Conservation (phyloP, 2,797 vertebrate species). For the Carapus acus region DNA sequence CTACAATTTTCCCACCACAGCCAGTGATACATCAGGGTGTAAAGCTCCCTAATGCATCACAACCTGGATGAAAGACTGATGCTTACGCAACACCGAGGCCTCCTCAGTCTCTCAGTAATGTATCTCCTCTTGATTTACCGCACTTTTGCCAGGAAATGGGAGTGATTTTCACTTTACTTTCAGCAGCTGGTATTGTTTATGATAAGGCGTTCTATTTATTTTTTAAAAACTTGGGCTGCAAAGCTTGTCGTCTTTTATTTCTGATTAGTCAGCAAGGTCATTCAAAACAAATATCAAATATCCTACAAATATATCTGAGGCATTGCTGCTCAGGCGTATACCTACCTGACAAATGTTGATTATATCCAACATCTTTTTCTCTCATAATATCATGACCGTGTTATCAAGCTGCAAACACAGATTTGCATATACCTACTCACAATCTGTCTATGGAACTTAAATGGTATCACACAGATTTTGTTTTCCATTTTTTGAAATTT, state of each 20-base stretch:
- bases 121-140: slow-evolving; percentile 24
- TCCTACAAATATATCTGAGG: slow-evolving; percentile 19
- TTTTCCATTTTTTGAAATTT: too few species aligned
- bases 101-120: slow-evolving; percentile 18
- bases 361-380: too few species aligned
- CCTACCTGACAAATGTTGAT: too few species aligned
- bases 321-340: slow-evolving; percentile 19
- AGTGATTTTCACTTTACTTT: slow-evolving; percentile 10
- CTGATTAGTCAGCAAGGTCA: slow-evolving; percentile 48
- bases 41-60: slow-evolving; percentile 15
- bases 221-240: too few species aligned
- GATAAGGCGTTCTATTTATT: slow-evolving; percentile 32
- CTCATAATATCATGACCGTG: too few species aligned
- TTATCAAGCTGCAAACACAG: too few species aligned
- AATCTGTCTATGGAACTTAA: too few species aligned
- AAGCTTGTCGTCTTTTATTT: slow-evolving; percentile 50
- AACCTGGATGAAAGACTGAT: slow-evolving; percentile 25
- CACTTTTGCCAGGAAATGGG: slow-evolving; percentile 13
- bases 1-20: slow-evolving; percentile 11
- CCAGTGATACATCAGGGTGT: not conserved
- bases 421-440: too few species aligned
- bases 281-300: slow-evolving; percentile 39
- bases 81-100: slow-evolving; percentile 19
- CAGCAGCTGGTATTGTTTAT: slow-evolving; percentile 37
- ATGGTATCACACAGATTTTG: too few species aligned